Conservation (phyloP, 2,797 vertebrate genomes). For the Naso thynnoides region DNA sequence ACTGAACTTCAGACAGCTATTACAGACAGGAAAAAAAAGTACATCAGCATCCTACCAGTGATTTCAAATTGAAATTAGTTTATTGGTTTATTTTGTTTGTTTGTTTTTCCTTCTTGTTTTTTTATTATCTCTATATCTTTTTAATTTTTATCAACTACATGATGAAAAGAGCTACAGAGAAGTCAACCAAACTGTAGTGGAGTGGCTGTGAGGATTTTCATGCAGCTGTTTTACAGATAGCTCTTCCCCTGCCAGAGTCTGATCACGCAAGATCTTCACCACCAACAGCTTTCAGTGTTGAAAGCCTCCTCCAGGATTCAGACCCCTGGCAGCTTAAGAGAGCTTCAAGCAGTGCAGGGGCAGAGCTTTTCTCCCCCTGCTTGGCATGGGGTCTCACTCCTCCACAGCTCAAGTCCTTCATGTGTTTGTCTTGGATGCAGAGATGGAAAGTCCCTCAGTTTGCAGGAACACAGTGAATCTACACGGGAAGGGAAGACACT, state of each 20-base stretch:
- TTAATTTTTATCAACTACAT: not conserved
- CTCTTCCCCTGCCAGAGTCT: slow-evolving; percentile 19
- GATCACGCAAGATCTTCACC: slow-evolving; percentile 34
- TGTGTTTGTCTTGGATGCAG: slow-evolving; percentile 84
- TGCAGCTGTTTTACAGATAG: slow-evolving; percentile 35
- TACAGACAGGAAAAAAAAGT: not conserved
- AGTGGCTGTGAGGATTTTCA: not conserved
- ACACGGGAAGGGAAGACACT: slow-evolving; percentile 47
- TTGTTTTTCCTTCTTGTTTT: too few species aligned
- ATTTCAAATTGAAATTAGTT: not conserved
- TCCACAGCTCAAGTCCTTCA: slow-evolving; percentile 77
- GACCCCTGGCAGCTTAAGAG: slow-evolving; percentile 67
- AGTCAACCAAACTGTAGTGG: not conserved
- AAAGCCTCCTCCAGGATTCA: slow-evolving; percentile 59
- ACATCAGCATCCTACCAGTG: not conserved
- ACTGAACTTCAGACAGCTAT: not conserved
- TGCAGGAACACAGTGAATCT: slow-evolving; percentile 64
- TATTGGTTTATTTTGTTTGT: too few species aligned
- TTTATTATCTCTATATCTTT: too few species aligned
- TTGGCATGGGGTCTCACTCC: slow-evolving; percentile 77
- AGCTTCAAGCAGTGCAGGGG: slow-evolving; percentile 52
- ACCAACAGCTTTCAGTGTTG: slow-evolving; percentile 34
- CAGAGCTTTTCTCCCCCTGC: slow-evolving; percentile 62
- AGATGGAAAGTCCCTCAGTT: slow-evolving; percentile 70
- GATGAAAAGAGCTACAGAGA: slow-evolving; percentile 2